phyloP scores from a whole-genome alignment of 2,888 invertebrate genomes.

The Nemurella pictetii region DNA sequence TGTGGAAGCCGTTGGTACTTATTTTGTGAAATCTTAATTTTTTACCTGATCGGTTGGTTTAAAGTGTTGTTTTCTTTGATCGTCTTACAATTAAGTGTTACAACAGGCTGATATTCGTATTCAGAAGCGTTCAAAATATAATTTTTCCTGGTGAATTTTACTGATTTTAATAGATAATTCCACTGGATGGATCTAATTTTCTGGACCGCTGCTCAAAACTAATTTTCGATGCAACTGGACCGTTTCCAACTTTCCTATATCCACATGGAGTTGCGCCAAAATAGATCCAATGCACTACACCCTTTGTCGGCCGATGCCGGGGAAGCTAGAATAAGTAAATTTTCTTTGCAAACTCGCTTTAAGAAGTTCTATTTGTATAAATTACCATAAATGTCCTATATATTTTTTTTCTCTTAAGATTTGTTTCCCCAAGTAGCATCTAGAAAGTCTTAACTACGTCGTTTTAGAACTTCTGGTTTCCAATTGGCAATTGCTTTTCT shows the following conservation, averaged over 20 bases:
- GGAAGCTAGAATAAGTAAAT: not conserved
- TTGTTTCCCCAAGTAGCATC: slow-evolving; percentile 21
- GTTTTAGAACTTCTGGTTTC: slow-evolving; percentile 20
- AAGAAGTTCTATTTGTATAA: slow-evolving; percentile 35
- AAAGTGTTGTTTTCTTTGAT: too few species aligned
- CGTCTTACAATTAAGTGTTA: too few species aligned
- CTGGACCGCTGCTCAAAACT: slow-evolving; percentile 14
- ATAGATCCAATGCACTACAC: not conserved
- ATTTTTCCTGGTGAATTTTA: not conserved
- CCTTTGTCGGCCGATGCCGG: not conserved
- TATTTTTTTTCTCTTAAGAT: slow-evolving; percentile 21
- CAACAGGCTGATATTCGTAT: too few species aligned
- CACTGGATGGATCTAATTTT: slow-evolving; percentile 26
- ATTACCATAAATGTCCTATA: slow-evolving; percentile 33
- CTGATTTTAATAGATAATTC: not conserved
- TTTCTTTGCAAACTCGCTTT: slow-evolving; percentile 34
- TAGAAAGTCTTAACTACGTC: slow-evolving; percentile 14
- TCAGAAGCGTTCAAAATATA: too few species aligned
- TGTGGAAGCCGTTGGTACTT: too few species aligned
- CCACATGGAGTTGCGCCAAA: slow-evolving; percentile 30
- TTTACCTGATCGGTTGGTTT: too few species aligned
- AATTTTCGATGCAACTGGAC: slow-evolving; percentile 31
- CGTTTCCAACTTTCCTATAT: slow-evolving; percentile 28
- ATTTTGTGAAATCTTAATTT: too few species aligned
- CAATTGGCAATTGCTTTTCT: slow-evolving; percentile 17